Evolutionary conservation across 2,113 vertebrate species (phyloP).

Genomic region (Forbesichthys papilliferus): DNA sequence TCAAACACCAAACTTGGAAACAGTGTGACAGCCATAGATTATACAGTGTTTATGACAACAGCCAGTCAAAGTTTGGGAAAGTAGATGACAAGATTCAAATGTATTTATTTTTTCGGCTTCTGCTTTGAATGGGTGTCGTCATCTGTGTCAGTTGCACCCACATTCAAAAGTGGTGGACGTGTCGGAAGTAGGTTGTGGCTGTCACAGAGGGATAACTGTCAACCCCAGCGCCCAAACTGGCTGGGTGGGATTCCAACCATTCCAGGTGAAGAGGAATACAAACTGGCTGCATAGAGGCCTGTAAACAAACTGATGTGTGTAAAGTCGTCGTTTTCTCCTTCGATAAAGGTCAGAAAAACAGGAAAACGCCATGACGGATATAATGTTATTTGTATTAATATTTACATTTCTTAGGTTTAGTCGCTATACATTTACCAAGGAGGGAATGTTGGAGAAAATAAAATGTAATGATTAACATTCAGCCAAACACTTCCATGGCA

Average conservation of each 20-base stretch:
- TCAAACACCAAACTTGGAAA: too few species aligned
- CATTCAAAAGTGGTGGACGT: too few species aligned
- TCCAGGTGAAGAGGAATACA: conserved; percentile 40
- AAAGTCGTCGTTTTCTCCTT: not conserved
- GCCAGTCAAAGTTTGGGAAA: too few species aligned
- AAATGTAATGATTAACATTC: not conserved
- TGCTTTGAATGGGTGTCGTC: too few species aligned
- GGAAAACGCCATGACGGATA: not conserved
- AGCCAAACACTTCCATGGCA: not conserved
- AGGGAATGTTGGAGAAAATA: conserved; percentile 1
- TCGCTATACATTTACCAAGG: too few species aligned
- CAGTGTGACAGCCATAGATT: too few species aligned
- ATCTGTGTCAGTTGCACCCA: too few species aligned
- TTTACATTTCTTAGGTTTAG: too few species aligned
- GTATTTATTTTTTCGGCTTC: too few species aligned
- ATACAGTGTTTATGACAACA: too few species aligned
- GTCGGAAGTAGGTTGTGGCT: not conserved
- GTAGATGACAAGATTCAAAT: too few species aligned
- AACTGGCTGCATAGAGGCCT: not conserved
- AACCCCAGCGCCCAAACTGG: conserved; percentile 34
- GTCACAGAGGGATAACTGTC: not conserved
- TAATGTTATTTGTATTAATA: too few species aligned
- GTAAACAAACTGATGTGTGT: conserved; percentile 10
- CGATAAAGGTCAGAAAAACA: not conserved
- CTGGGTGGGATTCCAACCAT: conserved; percentile 55